A percentile compares a stretch with the other conserved stretches of the same genome.
phyloP scores from a whole-genome alignment of 2,113 vertebrate genomes.

The Oreotragus oreotragus region DNA sequence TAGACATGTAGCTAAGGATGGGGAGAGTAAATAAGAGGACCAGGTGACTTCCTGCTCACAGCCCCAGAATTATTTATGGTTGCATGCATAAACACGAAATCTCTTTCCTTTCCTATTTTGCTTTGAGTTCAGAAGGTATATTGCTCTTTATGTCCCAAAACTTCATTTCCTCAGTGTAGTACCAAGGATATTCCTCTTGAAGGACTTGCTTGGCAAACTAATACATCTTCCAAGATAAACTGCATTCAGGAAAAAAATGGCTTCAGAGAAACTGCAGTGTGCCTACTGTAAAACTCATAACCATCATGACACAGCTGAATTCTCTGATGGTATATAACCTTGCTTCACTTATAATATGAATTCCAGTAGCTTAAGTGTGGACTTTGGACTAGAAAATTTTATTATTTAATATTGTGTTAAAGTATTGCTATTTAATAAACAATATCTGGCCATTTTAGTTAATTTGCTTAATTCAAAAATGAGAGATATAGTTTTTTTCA shows the following conservation, averaged over 20 bases:
- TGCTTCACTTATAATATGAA: constrained; percentile 48
- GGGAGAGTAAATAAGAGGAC: neutral
- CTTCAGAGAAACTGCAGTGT: constrained; percentile 39
- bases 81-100: constrained; percentile 61
- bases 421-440: neutral
- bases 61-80: constrained; percentile 39
- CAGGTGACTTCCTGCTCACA: neutral
- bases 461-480: constrained; percentile 12
- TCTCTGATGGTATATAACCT: neutral
- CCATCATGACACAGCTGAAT: constrained; percentile 30
- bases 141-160: constrained; percentile 45
- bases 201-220: constrained; percentile 60
- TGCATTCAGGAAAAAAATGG: constrained; percentile 44
- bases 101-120: constrained; percentile 45
- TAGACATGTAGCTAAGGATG: neutral
- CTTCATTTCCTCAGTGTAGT: constrained; percentile 57
- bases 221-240: constrained; percentile 68
- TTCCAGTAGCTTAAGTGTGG: neutral
- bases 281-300: constrained; percentile 57
- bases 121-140: constrained; percentile 58
- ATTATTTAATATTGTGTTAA: neutral
- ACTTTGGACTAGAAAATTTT: neutral
- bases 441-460: neutral
- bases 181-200: constrained; percentile 57
- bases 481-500: neutral